Base-by-base conservation (phyloP, 2,113 vertebrate genomes). In the Oreotragus oreotragus region DNA sequence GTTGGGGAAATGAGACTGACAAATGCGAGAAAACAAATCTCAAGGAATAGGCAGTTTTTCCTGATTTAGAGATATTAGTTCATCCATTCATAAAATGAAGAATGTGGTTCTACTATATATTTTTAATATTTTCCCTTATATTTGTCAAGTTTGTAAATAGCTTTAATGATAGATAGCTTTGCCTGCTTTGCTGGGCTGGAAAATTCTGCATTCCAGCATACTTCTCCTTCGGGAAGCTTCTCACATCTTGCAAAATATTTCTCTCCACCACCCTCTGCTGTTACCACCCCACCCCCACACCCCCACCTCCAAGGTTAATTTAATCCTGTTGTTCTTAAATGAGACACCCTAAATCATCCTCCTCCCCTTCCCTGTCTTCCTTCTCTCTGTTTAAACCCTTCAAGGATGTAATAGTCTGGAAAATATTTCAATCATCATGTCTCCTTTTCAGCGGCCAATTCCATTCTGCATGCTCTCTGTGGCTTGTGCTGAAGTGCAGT, bases 281-380 rank as follows among this genome's bases (percentile, higher is more conserved):
- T 88, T n/a, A 53, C 49, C 49, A 23, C 9, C 28, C 9, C n/a
- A n/a, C 17, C 49, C 33, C 33, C 10, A 5, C 16, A 43, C 36
- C 28, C 10, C 13, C 2, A 5, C 28, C 7, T 47, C 43, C 95
- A 92, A 98, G 92, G 94, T 98, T 98, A 97, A 98, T 98, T 96
- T 95, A 96, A 94, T 98, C 92, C 64, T 95, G 57, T 98, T 95
- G 86, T 94, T 97, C 79, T 96, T 97, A 97, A 98, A 96, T 87
- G 85, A 96, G 87, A 81, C 73, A 94, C 86, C 83, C 73, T 96
- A 93, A 98, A 97, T 96, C 94, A 90, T 96, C 87, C 70, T 96
- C 95, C 92, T 94, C 80, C 86, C 96, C 64, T 76, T 81, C 88
- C 45, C 77, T 84, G 83, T 92, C 77, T 95, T 94, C 85, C 89